A percentile compares a stretch with the other conserved stretches of the same genome.
These are phyloP conservation scores for Corvus cornix DNA, from an alignment of 2,113 vertebrate species.

Conservation along the genomic window DNA sequence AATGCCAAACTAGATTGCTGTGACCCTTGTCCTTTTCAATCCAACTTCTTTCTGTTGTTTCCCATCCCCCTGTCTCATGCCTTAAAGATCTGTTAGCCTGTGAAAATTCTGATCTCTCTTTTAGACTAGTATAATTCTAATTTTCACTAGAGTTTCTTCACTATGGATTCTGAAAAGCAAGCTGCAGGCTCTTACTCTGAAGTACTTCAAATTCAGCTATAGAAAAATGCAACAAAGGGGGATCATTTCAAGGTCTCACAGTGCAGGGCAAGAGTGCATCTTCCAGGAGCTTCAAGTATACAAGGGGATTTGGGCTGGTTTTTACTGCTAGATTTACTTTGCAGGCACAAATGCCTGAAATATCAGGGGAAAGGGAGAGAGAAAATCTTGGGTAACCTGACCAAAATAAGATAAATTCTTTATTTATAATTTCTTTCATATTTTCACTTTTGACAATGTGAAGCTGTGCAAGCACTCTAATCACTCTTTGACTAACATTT, in stretches of 20 bases:
- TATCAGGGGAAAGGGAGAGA: fast-evolving
- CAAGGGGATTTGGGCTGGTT: background rate
- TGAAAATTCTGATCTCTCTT: background rate
- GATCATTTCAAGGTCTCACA: background rate
- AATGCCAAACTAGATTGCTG: background rate
- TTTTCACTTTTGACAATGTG: background rate
- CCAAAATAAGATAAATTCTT: background rate
- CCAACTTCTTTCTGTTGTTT: background rate
- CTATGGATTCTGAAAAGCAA: background rate
- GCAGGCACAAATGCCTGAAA: background rate
- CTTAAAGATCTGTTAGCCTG: background rate
- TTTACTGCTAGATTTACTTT: background rate
- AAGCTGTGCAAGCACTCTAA: background rate
- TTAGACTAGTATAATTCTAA: background rate
- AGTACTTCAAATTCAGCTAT: background rate
- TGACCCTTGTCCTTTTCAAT: background rate
- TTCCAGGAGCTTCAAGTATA: background rate
- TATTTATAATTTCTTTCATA: background rate
- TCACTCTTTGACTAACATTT: background rate
- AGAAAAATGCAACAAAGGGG: background rate
- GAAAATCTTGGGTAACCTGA: background rate
- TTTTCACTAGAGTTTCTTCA: background rate
- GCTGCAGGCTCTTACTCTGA: background rate
- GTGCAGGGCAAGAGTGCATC: background rate
- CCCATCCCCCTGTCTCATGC: background rate